phyloP scores from a whole-genome alignment of 2,113 vertebrate genomes.

The Chaenogobius annularis region DNA sequence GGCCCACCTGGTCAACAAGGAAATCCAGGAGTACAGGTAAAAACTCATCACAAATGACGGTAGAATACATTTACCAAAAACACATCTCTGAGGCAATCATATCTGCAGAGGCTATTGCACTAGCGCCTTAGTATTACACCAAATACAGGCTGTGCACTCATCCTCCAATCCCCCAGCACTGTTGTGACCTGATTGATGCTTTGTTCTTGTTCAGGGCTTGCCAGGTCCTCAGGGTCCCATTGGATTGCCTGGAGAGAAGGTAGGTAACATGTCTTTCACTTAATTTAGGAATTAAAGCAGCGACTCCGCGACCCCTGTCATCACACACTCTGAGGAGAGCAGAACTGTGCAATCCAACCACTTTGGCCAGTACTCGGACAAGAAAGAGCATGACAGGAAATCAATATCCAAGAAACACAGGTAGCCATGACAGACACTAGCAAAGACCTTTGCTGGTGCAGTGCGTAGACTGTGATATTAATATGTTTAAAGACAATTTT shows the following conservation, averaged over 20 bases:
- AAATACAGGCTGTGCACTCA: background rate
- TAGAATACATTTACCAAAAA: too few species aligned
- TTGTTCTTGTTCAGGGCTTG: conserved; percentile 79
- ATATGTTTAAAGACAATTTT: background rate
- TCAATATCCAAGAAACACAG: conserved; percentile 65
- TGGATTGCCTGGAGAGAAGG: conserved; percentile 89
- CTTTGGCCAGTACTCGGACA: conserved; percentile 52
- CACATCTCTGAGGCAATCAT: background rate
- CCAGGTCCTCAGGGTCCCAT: conserved; percentile 87
- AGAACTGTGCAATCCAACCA: conserved; percentile 30
- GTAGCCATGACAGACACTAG: conserved; percentile 36
- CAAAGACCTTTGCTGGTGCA: conserved; percentile 16
- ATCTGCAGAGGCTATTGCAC: background rate
- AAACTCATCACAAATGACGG: background rate
- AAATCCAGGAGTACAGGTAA: conserved; percentile 87
- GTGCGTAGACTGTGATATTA: conserved; percentile 10
- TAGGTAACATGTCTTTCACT: conserved; percentile 66
- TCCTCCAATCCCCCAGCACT: conserved; percentile 4
- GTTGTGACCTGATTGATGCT: conserved; percentile 46
- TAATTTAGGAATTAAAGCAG: conserved; percentile 57
- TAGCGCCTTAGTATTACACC: background rate
- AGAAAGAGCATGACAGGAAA: conserved; percentile 63
- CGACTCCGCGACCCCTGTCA: conserved; percentile 59
- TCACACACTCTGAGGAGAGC: conserved; percentile 39
- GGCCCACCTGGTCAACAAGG: conserved; percentile 91